These are phyloP conservation scores for Brachyptera putata DNA, from an alignment of 2,888 invertebrate species.

Conservation along the genomic window DNA sequence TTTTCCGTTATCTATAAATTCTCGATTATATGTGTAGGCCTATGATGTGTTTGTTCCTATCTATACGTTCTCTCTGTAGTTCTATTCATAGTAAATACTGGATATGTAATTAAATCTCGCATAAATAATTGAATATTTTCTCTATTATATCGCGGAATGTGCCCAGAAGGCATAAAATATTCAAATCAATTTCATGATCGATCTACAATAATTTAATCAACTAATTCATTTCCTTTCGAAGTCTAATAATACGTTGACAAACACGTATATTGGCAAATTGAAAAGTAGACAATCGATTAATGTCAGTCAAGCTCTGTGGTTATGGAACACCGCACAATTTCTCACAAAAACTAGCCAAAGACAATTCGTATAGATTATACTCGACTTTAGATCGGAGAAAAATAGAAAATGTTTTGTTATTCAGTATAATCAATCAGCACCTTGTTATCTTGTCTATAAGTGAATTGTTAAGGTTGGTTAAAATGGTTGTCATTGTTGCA, in stretches of 20 bases:
- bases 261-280: slow-evolving; percentile 6
- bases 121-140: too few relatives aligned
- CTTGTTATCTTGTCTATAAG: background rate
- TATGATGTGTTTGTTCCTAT: too few relatives aligned
- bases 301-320: slow-evolving; percentile 7
- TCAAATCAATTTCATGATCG: background rate
- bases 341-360: background rate
- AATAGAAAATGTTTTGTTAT: background rate
- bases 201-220: slow-evolving; percentile 5
- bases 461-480: too few relatives aligned
- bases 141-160: too few relatives aligned
- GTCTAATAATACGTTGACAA: slow-evolving; percentile 14
- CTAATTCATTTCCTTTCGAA: slow-evolving; percentile 6
- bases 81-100: too few relatives aligned
- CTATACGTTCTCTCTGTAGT: too few relatives aligned
- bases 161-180: background rate
- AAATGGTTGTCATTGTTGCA: too few relatives aligned
- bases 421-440: background rate
- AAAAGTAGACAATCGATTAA: slow-evolving; percentile 5
- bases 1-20: too few relatives aligned
- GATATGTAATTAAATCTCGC: too few relatives aligned
- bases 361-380: background rate
- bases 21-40: too few relatives aligned
- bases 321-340: background rate
- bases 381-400: background rate